These are phyloP conservation scores for Idris sp. DNA, from an alignment of 1,140 invertebrate genomes.

Conservation along the genomic window DNA sequence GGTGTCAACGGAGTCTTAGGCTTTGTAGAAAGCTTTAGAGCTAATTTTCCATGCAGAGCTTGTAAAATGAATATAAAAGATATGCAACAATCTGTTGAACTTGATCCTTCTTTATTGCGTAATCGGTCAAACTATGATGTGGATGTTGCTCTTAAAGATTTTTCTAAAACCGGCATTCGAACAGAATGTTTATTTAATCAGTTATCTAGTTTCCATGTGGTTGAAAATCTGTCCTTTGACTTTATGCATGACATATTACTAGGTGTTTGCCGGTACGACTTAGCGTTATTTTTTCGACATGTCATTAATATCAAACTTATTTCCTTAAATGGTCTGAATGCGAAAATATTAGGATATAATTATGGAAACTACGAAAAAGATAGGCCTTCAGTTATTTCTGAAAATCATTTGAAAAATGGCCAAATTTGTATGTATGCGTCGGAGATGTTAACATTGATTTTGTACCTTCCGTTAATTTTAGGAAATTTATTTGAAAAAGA, in stretches of 20 bases:
- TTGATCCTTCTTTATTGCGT: neutral
- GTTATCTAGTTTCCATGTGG: conserved; percentile 12
- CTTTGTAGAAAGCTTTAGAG: conserved; percentile 22
- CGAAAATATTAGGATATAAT: conserved; percentile 7
- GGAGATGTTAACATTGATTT: conserved; percentile 61
- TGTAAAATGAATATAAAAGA: conserved; percentile 6
- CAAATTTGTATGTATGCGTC: conserved; percentile 56
- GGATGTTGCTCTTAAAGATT: conserved; percentile 2
- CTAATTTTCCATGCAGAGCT: conserved; percentile 26
- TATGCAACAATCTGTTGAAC: conserved; percentile 1
- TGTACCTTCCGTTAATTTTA: conserved; percentile 61
- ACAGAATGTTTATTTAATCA: conserved; percentile 6
- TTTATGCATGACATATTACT: conserved; percentile 24
- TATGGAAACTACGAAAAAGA: conserved; percentile 14
- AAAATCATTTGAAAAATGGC: conserved; percentile 40
- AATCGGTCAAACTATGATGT: conserved; percentile 10
- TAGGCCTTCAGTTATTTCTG: conserved; percentile 49
- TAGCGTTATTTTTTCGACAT: conserved; percentile 5
- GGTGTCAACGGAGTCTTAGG: conserved; percentile 20
- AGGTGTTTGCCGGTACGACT: conserved; percentile 14
- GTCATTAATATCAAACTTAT: neutral
- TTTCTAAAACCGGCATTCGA: conserved; percentile 7
- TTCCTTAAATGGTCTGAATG: conserved; percentile 13
- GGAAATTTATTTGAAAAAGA: conserved; percentile 54
- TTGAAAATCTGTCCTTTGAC: conserved; percentile 4